Evolutionary conservation across 2,888 invertebrate species (phyloP), one percentile per base, ranked within the genome.

Genomic region (Salticus scenicus): DNA sequence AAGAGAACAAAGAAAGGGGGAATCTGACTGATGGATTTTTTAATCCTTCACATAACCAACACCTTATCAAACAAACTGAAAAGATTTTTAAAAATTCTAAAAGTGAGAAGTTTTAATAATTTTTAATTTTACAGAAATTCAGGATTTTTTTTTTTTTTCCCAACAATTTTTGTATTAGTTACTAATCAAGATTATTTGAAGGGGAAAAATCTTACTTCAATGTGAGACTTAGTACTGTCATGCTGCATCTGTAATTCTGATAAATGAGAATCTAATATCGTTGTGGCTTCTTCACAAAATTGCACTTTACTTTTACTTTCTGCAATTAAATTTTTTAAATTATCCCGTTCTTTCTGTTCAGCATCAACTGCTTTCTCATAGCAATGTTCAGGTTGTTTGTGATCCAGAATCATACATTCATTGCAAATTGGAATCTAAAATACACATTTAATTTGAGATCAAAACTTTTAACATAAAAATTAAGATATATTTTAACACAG

Each of bases 211-310:
- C 66, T 79, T 76, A 88, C 88, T 57, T 94, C 94, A 89, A 98
- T 96, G 87, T 95, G 93, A 90, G 94, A 94, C 90, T 95, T 95
- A 37, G 96, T 97, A 89, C 95, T 94, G 90, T 97, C 97, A 88
- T 96, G 94, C 91, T 97, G 96, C 89, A 94, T 93, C 91, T 97
- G 96, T 88, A 98, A 92, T 89, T 97, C 97, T 87, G 95, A 95
- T 75, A 98, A 93, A 37, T 95, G 94, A 90, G 94, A 95, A 89
- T 95, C 95, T 81, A 97, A 92, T 89, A 94, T 94, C 28, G 93
- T 93, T 69, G 95, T 94, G 37, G 95, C 94, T 90, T 94, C 94
- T 89, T 95, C 94, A 90, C 96, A 95, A 88, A 94, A 94, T 37
- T 94, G 93, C 47, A 95, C 94, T 90, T 95, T 95, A 73, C 94